Evolutionary conservation across 2,888 invertebrate species (phyloP).

Genomic region (Leuctra nigra): DNA sequence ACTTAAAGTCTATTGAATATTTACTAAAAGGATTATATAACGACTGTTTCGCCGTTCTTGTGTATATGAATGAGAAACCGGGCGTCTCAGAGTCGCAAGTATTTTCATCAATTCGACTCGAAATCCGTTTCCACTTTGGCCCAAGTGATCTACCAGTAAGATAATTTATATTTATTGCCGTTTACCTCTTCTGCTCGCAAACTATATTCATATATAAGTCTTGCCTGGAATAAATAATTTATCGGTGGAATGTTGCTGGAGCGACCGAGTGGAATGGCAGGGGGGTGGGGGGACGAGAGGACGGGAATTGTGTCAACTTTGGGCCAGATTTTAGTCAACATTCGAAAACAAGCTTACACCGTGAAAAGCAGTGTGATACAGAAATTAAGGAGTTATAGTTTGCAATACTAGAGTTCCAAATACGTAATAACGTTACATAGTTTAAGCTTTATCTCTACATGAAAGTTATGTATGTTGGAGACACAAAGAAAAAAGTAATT

Average conservation of each 20-base stretch:
- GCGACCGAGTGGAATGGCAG: too few relatives aligned
- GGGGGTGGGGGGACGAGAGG: too few relatives aligned
- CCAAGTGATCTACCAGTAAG: constrained; percentile 11
- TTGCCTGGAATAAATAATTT: constrained; percentile 8
- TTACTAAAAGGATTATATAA: constrained; percentile 1
- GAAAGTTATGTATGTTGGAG: too few relatives aligned
- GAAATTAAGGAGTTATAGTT: too few relatives aligned
- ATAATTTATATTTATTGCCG: constrained; percentile 17
- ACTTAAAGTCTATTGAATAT: constrained; percentile 9
- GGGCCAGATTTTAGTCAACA: constrained; percentile 1
- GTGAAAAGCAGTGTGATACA: too few relatives aligned
- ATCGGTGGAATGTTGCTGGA: neutral
- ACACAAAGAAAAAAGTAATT: too few relatives aligned
- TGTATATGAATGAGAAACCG: neutral
- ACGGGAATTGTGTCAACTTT: too few relatives aligned
- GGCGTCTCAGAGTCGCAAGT: neutral
- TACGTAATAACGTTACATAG: too few relatives aligned
- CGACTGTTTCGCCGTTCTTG: neutral
- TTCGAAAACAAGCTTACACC: too few relatives aligned
- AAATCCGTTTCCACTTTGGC: constrained; percentile 8
- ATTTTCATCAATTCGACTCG: neutral
- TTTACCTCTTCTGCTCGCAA: constrained; percentile 6
- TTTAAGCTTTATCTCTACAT: too few relatives aligned
- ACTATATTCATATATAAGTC: constrained; percentile 17
- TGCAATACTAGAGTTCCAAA: too few relatives aligned